Evolutionary conservation across 2,113 vertebrate species (phyloP).

Genomic region (Diglossa brunneiventris): DNA sequence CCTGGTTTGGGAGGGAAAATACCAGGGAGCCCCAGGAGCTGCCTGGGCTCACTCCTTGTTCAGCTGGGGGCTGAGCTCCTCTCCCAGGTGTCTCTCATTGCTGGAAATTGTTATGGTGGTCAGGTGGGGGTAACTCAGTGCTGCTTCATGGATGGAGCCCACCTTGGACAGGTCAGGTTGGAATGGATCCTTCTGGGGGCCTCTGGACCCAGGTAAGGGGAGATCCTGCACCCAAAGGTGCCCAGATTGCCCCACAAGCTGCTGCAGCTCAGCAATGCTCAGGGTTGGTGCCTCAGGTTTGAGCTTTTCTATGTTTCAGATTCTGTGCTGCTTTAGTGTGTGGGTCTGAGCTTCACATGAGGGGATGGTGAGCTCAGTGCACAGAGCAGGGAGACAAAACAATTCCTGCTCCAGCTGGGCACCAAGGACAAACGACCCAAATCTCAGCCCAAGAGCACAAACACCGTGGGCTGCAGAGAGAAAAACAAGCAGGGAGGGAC

Average conservation of each 20-base stretch:
- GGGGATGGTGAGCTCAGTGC: not conserved
- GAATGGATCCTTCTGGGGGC: not conserved
- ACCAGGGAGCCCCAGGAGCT: fast-evolving
- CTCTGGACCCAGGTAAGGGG: not conserved
- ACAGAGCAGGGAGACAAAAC: not conserved
- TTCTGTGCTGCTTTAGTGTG: not conserved
- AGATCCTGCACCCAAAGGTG: not conserved
- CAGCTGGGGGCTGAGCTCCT: too few relatives aligned
- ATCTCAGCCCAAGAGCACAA: too few relatives aligned
- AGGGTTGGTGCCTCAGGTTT: not conserved
- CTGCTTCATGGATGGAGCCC: fast-evolving
- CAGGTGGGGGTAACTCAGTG: not conserved
- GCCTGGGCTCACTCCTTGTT: not conserved
- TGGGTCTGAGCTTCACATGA: fast-evolving
- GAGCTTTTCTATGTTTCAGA: fast-evolving
- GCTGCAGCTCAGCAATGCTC: not conserved
- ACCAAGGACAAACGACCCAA: too few relatives aligned
- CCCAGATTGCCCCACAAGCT: not conserved
- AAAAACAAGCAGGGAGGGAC: too few relatives aligned
- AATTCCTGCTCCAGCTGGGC: too few relatives aligned
- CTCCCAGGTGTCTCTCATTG: not conserved
- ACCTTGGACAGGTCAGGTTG: fast-evolving
- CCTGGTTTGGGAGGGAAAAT: too few relatives aligned
- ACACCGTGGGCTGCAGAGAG: too few relatives aligned
- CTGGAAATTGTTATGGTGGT: not conserved